Conservation (phyloP, 2,888 invertebrate genomes). For the Sympetrum striolatum region DNA sequence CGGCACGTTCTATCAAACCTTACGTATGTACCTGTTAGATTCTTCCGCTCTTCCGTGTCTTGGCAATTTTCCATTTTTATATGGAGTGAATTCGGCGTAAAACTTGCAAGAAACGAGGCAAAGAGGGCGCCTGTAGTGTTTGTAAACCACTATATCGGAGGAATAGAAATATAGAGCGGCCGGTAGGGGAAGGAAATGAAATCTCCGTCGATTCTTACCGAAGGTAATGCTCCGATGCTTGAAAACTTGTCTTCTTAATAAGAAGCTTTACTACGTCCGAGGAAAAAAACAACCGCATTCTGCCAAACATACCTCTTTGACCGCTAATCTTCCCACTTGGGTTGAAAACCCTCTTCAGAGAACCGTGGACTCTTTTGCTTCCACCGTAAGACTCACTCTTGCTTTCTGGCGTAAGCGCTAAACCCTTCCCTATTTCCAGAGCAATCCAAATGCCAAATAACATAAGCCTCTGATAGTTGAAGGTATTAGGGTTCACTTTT, state of each 20-base stretch:
- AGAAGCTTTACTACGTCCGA: neutral
- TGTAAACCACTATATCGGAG: neutral
- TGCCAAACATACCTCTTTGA: neutral
- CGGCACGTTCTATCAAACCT: no score
- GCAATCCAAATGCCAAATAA: slow-evolving; percentile 31
- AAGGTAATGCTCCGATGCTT: neutral
- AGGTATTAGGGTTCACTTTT: neutral
- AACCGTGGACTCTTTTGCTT: neutral
- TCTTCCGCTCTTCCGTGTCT: no score
- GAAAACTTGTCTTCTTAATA: neutral
- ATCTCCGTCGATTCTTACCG: neutral
- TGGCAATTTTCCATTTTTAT: no score
- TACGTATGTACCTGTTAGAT: no score
- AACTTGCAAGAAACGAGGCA: no score
- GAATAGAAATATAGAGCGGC: neutral
- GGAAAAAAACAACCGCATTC: neutral
- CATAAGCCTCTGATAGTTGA: slow-evolving; percentile 12
- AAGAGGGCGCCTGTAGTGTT: no score
- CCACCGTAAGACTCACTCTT: neutral
- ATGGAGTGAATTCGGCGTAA: no score
- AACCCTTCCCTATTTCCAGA: neutral
- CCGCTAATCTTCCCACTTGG: neutral
- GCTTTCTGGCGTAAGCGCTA: neutral
- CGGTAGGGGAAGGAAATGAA: neutral
- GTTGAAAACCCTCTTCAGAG: neutral